Conservation (phyloP, 2,888 invertebrate species). For the Apodemia duryi region DNA sequence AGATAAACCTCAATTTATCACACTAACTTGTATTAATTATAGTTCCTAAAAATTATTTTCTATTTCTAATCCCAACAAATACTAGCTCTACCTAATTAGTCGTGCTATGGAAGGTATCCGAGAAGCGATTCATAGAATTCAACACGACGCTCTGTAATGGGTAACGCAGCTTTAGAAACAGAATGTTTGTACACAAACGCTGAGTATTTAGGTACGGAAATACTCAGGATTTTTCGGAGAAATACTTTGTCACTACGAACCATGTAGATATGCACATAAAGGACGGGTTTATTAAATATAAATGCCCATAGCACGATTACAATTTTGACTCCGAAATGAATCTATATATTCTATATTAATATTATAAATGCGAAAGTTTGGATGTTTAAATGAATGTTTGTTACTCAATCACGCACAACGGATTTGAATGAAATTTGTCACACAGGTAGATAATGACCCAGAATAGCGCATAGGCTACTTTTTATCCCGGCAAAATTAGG, state of each 20-base stretch:
- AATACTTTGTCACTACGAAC: neutral
- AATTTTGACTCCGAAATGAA: too few relatives aligned
- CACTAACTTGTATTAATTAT: neutral
- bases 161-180: neutral
- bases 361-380: too few relatives aligned
- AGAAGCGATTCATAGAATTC: constrained; percentile 5
- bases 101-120: neutral
- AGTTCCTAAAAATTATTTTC: neutral
- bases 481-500: too few relatives aligned
- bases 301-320: too few relatives aligned
- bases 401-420: too few relatives aligned
- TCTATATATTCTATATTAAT: too few relatives aligned
- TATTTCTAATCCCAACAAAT: neutral
- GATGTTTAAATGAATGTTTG: too few relatives aligned
- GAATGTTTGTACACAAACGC: constrained; percentile 10
- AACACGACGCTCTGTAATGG: neutral
- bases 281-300: too few relatives aligned
- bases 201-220: constrained; percentile 11
- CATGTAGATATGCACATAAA: neutral
- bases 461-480: too few relatives aligned
- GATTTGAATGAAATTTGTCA: too few relatives aligned
- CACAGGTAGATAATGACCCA: too few relatives aligned
- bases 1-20: neutral
- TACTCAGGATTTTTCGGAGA: constrained; percentile 2
- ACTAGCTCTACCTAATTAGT: neutral